Percentiles rank a stretch among this genome's conserved stretches.
Evolutionary conservation across 2,797 vertebrate species (phyloP).

Genomic region (Phoebastria nigripes): DNA sequence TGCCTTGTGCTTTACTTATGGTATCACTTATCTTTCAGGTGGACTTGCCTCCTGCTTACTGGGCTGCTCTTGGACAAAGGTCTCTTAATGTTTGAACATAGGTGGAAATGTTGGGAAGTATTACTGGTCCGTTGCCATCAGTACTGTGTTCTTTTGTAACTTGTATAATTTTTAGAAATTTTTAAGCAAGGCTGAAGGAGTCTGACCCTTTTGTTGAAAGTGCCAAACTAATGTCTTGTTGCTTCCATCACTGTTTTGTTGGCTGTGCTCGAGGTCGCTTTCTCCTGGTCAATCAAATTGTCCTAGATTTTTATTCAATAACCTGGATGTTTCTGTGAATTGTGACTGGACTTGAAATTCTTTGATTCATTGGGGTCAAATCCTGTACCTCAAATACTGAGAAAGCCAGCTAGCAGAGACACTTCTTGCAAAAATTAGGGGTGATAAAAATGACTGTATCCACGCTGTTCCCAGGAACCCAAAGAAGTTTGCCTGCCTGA

Average conservation of each 20-base stretch:
- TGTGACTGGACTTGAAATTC: neutral
- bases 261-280: fast-evolving
- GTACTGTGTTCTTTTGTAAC: neutral
- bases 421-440: neutral
- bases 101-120: neutral
- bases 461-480: fast-evolving
- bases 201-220: neutral
- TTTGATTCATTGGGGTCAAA: neutral
- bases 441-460: neutral
- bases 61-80: neutral
- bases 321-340: neutral
- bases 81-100: neutral
- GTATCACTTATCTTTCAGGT: neutral
- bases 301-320: neutral
- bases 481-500: neutral
- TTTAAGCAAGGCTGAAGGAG: neutral
- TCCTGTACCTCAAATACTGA: neutral
- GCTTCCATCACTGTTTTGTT: neutral
- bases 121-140: neutral
- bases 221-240: neutral
- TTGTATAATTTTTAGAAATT: neutral
- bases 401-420: neutral
- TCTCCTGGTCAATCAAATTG: neutral
- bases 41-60: neutral
- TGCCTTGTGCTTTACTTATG: neutral